Percentiles rank a stretch among this genome's conserved stretches.
Evolutionary conservation across 2,888 invertebrate species (phyloP).

Genomic region (Xylota segnis): DNA sequence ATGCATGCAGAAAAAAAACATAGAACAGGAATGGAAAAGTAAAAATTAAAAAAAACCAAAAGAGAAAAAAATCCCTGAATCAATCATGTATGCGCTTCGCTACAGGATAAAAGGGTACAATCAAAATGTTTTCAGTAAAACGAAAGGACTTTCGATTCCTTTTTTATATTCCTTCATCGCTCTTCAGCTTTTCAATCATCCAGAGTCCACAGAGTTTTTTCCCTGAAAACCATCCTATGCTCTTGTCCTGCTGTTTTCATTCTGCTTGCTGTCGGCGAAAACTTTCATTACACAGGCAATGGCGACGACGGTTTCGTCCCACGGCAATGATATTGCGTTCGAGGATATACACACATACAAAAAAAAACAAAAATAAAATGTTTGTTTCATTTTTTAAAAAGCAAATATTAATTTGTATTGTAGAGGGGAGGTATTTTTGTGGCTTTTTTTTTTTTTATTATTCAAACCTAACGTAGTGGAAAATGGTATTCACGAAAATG

Average conservation of each 20-base stretch:
- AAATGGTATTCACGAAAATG: conserved; percentile 72
- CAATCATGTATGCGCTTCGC: conserved; percentile 70
- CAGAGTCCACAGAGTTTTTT: conserved; percentile 28
- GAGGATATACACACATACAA: no score
- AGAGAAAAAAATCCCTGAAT: conserved; percentile 45
- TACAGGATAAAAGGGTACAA: conserved; percentile 71
- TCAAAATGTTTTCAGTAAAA: conserved; percentile 72
- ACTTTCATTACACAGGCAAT: conserved; percentile 56
- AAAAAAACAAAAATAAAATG: conserved; percentile 24
- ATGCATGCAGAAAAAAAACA: conserved; percentile 31
- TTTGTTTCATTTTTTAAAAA: conserved; percentile 40
- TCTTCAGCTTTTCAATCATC: conserved; percentile 73
- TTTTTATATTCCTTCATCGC: conserved; percentile 54
- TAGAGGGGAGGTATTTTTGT: conserved; percentile 29
- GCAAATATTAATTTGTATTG: conserved; percentile 72
- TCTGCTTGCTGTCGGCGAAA: conserved; percentile 30
- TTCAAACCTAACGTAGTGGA: conserved; percentile 71
- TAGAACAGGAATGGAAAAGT: conserved; percentile 15
- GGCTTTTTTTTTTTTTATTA: conserved; percentile 41
- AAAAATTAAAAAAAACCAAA: conserved; percentile 3
- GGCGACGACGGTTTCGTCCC: conserved; percentile 45
- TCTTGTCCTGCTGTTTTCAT: conserved; percentile 51
- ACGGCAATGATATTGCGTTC: conserved; percentile 65
- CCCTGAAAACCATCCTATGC: conserved; percentile 19
- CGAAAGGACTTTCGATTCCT: conserved; percentile 63